Percentiles rank a stretch among this genome's conserved stretches.
Evolutionary conservation across 2,113 vertebrate genomes (phyloP).

Genomic region (Cardinalis cardinalis): DNA sequence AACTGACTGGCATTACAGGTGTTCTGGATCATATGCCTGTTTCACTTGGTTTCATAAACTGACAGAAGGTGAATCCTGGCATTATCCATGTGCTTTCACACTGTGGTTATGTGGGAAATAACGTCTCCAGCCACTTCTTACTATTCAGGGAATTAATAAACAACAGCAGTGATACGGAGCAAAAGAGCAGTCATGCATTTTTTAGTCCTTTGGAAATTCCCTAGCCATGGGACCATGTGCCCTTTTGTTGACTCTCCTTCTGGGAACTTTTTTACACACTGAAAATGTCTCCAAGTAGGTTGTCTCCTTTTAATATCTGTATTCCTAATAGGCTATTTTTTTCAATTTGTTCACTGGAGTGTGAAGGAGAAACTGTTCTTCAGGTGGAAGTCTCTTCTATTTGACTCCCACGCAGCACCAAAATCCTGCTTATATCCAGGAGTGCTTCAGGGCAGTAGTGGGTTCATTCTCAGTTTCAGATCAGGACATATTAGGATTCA

Average conservation of each 20-base stretch:
- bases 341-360: neutral
- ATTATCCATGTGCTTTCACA: constrained; percentile 25
- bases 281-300: neutral
- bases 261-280: constrained; percentile 23
- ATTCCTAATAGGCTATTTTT: neutral
- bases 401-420: neutral
- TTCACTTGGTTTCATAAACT: constrained; percentile 27
- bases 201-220: constrained; percentile 22
- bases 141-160: constrained; percentile 48
- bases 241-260: constrained; percentile 35
- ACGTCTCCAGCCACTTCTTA: constrained; percentile 17
- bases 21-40: constrained; percentile 30
- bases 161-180: neutral
- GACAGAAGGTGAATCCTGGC: constrained; percentile 62
- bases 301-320: constrained; percentile 27
- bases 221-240: neutral
- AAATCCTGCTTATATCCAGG: neutral
- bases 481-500: neutral
- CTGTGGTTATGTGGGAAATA: constrained; percentile 24
- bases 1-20: constrained; percentile 50
- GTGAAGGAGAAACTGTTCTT: constrained; percentile 37
- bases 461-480: neutral
- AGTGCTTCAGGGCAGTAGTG: neutral
- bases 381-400: neutral
- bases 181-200: constrained; percentile 22